A percentile compares a stretch with the other conserved stretches of the same genome.
These are phyloP conservation scores for Dolichoris vasculosae DNA, from an alignment of 1,140 invertebrate species.

Conservation along the genomic window DNA sequence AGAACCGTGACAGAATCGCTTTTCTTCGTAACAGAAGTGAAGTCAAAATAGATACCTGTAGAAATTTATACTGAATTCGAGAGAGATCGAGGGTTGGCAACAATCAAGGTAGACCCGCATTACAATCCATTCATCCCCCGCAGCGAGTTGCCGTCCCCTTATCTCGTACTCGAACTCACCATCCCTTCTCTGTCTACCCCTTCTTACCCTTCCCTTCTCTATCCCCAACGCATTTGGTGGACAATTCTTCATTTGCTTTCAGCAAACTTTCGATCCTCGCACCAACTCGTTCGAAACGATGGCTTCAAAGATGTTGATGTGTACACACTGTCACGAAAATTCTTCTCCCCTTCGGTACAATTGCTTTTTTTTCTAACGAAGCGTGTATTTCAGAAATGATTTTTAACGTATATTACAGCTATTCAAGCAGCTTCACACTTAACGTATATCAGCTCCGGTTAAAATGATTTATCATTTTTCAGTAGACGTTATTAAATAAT, in stretches of 20 bases:
- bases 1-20: conserved; percentile 36
- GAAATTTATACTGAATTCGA: conserved; percentile 70
- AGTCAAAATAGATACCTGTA: conserved; percentile 64
- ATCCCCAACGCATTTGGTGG: conserved; percentile 65
- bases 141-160: conserved; percentile 52
- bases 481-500: no score
- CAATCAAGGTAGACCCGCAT: conserved; percentile 73
- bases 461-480: no score
- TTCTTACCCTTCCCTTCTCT: neutral
- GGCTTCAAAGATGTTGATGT: neutral
- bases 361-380: neutral
- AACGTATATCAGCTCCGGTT: neutral
- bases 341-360: neutral
- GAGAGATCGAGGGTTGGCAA: conserved; percentile 67
- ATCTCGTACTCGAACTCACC: conserved; percentile 56
- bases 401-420: neutral
- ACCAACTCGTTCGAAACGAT: neutral
- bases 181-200: conserved; percentile 14
- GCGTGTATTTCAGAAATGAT: conserved; percentile 34
- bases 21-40: conserved; percentile 69
- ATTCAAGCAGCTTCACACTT: neutral
- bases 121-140: conserved; percentile 73
- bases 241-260: conserved; percentile 75
- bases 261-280: conserved; percentile 62
- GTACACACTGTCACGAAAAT: neutral